A percentile compares a stretch with the other conserved stretches of the same genome.
These are phyloP conservation scores for Chloroceryle amazona DNA, from an alignment of 2,797 vertebrate species.

Conservation along the genomic window DNA sequence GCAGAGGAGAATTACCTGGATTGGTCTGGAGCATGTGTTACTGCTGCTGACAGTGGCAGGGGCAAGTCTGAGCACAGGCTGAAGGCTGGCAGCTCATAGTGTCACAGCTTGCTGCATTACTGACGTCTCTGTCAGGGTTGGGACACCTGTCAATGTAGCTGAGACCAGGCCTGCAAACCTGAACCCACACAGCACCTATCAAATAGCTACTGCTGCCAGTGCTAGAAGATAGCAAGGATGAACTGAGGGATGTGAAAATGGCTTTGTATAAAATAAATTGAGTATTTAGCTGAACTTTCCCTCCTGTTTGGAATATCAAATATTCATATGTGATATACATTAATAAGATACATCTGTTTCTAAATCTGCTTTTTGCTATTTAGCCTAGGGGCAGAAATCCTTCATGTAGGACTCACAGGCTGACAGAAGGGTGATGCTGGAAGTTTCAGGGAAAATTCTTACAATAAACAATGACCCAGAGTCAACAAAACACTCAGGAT, in stretches of 20 bases:
- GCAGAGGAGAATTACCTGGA: not conserved
- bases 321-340: not conserved
- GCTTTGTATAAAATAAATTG: not conserved
- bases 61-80: not conserved
- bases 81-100: not conserved
- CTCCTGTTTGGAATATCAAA: not conserved
- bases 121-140: not conserved
- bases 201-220: not conserved
- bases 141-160: not conserved
- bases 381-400: not conserved
- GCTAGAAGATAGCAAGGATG: not conserved
- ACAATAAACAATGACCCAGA: not conserved
- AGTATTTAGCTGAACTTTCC: not conserved
- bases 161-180: not conserved
- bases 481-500: not conserved
- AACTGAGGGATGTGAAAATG: not conserved
- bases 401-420: fast-evolving
- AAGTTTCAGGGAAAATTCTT: not conserved
- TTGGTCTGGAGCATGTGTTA: not conserved
- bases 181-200: not conserved
- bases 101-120: not conserved
- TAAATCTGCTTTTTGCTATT: not conserved
- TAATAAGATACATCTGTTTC: not conserved
- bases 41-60: not conserved
- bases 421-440: fast-evolving